A percentile compares a stretch with the other conserved stretches of the same genome.
Evolutionary conservation across 2,888 invertebrate genomes (phyloP).

Genomic region (Tenthredo scrophulariae): DNA sequence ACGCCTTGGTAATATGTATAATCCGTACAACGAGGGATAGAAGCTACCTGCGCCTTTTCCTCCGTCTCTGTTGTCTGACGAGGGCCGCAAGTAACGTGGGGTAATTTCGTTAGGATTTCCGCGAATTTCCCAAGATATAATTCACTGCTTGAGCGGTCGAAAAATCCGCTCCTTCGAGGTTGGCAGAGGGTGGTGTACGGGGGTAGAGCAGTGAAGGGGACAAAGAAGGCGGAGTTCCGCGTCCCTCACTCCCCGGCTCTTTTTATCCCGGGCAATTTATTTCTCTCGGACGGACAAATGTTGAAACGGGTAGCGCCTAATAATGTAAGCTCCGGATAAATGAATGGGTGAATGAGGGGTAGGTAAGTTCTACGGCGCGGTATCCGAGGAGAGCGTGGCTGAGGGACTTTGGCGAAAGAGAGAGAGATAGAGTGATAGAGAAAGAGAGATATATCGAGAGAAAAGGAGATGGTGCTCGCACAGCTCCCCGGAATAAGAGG

Average conservation of each 20-base stretch:
- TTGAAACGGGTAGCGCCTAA: slow-evolving; percentile 70
- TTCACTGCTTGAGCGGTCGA: slow-evolving; percentile 44
- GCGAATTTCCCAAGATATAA: slow-evolving; percentile 46
- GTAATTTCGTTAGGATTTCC: slow-evolving; percentile 50
- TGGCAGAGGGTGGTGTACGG: not conserved
- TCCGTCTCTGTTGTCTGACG: slow-evolving; percentile 13
- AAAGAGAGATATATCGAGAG: not conserved
- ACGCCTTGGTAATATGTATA: not conserved
- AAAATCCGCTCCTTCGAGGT: slow-evolving; percentile 27
- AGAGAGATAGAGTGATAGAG: not conserved
- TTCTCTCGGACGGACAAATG: slow-evolving; percentile 69
- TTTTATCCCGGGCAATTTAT: slow-evolving; percentile 66
- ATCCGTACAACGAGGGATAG: not conserved
- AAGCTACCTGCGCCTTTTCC: slow-evolving; percentile 9
- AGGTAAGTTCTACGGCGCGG: slow-evolving; percentile 55
- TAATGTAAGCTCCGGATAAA: slow-evolving; percentile 71
- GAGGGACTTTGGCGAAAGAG: slow-evolving; percentile 49
- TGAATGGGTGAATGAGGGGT: slow-evolving; percentile 63
- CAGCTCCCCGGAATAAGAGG: slow-evolving; percentile 63
- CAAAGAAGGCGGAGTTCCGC: slow-evolving; percentile 17
- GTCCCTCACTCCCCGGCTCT: slow-evolving; percentile 10
- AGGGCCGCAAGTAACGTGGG: slow-evolving; percentile 29
- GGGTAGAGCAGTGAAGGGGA: slow-evolving; percentile 2
- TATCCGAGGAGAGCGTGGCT: slow-evolving; percentile 38
- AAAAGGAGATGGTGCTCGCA: slow-evolving; percentile 9